These are phyloP conservation scores for Brienomyrus longianalis DNA, from an alignment of 2,113 vertebrate genomes.

Conservation along the genomic window DNA sequence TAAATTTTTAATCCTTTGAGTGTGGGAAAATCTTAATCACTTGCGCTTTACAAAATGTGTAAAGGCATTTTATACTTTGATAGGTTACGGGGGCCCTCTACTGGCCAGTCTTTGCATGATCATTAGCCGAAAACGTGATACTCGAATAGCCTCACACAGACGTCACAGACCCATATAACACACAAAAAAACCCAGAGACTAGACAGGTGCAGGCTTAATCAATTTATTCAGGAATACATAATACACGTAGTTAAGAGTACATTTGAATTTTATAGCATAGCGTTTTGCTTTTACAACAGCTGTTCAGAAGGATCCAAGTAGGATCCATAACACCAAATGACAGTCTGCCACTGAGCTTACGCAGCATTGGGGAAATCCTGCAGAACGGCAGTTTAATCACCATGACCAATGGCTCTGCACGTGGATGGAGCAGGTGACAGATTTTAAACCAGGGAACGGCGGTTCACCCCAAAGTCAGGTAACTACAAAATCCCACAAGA, in stretches of 20 bases:
- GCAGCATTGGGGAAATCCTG: background rate
- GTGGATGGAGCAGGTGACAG: background rate
- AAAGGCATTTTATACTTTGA: background rate
- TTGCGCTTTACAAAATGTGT: background rate
- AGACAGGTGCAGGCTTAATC: slow-evolving; percentile 46
- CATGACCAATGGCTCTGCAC: background rate
- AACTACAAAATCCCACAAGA: background rate
- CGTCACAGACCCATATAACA: background rate
- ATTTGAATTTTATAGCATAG: slow-evolving; percentile 69
- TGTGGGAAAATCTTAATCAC: background rate
- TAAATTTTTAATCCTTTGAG: background rate
- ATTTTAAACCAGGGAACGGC: background rate
- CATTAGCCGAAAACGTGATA: background rate
- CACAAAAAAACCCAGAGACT: background rate
- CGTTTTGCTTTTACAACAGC: slow-evolving; percentile 68
- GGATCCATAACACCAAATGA: slow-evolving; percentile 23
- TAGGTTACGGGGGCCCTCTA: background rate
- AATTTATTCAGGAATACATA: slow-evolving; percentile 69
- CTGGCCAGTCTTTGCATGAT: background rate
- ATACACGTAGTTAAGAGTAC: slow-evolving; percentile 65
- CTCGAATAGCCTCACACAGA: background rate
- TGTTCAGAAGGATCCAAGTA: slow-evolving; percentile 46
- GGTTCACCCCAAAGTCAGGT: background rate
- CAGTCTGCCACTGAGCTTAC: background rate
- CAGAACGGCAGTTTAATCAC: background rate